Evolutionary conservation across 2,113 vertebrate genomes (phyloP).

Genomic region (Microcebus tavaratra): DNA sequence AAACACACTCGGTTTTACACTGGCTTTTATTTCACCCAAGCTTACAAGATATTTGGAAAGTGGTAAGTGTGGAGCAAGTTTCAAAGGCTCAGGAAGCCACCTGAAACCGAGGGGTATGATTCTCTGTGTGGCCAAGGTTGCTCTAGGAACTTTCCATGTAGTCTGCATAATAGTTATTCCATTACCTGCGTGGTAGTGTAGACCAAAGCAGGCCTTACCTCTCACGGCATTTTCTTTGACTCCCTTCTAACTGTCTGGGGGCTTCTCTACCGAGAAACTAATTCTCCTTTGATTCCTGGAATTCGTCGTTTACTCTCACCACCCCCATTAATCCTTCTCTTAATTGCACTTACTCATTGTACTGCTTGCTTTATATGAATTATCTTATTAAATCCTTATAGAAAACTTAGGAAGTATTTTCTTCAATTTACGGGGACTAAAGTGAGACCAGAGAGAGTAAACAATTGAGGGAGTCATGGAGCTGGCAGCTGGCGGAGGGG

Average conservation of each 20-base stretch:
- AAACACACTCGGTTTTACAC: not conserved
- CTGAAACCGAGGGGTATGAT: not conserved
- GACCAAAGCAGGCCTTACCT: not conserved
- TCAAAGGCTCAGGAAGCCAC: not conserved
- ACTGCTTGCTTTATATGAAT: not conserved
- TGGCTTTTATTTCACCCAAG: not conserved
- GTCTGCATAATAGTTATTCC: not conserved
- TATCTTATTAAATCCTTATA: not conserved
- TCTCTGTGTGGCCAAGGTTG: not conserved
- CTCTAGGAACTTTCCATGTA: not conserved
- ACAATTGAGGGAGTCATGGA: not conserved
- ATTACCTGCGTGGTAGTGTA: not conserved
- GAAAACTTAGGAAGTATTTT: not conserved
- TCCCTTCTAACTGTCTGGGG: not conserved
- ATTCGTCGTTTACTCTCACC: not conserved
- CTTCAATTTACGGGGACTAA: not conserved
- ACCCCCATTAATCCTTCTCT: not conserved
- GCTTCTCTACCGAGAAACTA: not conserved
- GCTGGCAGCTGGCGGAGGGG: rapidly evolving
- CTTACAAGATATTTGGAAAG: not conserved
- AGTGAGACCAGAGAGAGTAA: not conserved
- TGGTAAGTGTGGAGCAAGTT: not conserved
- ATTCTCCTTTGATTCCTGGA: not conserved
- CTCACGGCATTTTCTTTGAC: not conserved
- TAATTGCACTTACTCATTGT: not conserved